These are phyloP conservation scores for Heterotilapia buettikoferi DNA, from an alignment of 2,113 vertebrate genomes.

Conservation along the genomic window DNA sequence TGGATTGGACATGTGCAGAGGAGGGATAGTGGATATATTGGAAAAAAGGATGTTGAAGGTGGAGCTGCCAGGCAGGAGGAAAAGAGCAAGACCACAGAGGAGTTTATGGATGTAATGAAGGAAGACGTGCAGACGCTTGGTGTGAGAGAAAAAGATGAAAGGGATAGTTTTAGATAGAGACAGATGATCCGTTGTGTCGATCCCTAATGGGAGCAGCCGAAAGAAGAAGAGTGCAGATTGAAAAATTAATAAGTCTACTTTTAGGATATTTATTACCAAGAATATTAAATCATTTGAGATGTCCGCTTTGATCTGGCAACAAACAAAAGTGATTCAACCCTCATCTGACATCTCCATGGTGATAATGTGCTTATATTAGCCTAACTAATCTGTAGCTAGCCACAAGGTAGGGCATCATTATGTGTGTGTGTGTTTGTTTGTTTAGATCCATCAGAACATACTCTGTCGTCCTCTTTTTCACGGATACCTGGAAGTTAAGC, in stretches of 20 bases:
- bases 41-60: not conserved
- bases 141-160: not conserved
- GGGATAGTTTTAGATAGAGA: not conserved
- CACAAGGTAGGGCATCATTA: not conserved
- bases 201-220: not conserved
- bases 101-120: not conserved
- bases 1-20: not conserved
- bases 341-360: not conserved
- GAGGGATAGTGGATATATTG: not conserved
- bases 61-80: not conserved
- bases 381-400: not conserved
- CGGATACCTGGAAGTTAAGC: not conserved
- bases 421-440: not conserved
- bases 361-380: not conserved
- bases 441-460: not conserved
- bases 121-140: not conserved
- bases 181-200: not conserved
- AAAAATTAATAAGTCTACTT: not conserved
- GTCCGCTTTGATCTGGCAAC: not conserved
- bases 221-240: not conserved
- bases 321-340: not conserved
- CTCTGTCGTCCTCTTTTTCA: not conserved
- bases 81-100: not conserved
- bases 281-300: not conserved
- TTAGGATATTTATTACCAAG: not conserved